Evolutionary conservation across 2,888 invertebrate species (phyloP).

Genomic region (Aradus depressus): DNA sequence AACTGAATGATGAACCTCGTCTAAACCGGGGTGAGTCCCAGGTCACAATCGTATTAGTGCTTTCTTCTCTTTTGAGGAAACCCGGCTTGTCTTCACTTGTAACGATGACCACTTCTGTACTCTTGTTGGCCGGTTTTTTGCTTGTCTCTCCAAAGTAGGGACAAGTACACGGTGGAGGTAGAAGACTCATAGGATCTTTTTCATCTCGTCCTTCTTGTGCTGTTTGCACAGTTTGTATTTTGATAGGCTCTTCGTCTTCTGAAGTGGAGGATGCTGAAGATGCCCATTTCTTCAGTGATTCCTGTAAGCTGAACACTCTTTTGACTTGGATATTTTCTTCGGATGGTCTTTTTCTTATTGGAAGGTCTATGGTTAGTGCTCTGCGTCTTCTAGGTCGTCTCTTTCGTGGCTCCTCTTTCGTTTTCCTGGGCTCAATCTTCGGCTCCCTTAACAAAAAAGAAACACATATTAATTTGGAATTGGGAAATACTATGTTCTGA

Average conservation of each 20-base stretch:
- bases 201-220: constrained; percentile 17
- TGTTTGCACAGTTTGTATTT: constrained; percentile 25
- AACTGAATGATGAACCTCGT: constrained; percentile 26
- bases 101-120: constrained; percentile 30
- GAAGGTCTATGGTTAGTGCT: constrained; percentile 26
- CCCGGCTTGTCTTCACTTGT: constrained; percentile 31
- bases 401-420: constrained; percentile 1
- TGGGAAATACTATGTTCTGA: no score
- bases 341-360: constrained; percentile 15
- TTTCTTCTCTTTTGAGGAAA: constrained; percentile 28
- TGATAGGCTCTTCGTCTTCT: constrained; percentile 25
- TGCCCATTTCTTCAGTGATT: constrained; percentile 33
- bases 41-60: constrained; percentile 28
- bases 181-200: constrained; percentile 34
- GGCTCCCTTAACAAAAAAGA: constrained; percentile 5
- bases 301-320: constrained; percentile 43
- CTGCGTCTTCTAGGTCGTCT: constrained; percentile 17
- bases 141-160: constrained; percentile 55
- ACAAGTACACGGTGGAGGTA: constrained; percentile 69
- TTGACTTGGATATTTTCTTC: constrained; percentile 32
- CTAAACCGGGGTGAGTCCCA: constrained; percentile 28
- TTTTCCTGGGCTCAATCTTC: constrained; percentile 9
- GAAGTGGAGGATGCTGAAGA: constrained; percentile 26
- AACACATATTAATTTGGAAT: no score
- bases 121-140: constrained; percentile 35